These are phyloP conservation scores for Coptotermes formosanus DNA, from an alignment of 1,140 invertebrate genomes.

Conservation along the genomic window DNA sequence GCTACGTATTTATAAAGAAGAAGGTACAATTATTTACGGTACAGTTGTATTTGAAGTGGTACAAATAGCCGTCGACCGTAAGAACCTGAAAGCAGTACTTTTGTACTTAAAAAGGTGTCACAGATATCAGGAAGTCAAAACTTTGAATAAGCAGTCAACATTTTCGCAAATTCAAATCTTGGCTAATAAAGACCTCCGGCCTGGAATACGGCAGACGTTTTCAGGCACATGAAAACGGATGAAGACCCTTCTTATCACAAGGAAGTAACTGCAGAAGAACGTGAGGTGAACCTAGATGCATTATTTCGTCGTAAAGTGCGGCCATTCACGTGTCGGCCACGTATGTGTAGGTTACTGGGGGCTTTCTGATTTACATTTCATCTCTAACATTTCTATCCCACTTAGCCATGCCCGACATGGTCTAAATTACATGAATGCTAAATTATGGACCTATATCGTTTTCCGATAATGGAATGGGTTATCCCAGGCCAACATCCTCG, in stretches of 20 bases:
- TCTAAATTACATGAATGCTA: slow-evolving; percentile 16
- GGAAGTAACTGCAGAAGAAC: not conserved
- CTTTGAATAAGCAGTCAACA: too few species aligned
- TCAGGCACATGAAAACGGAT: not conserved
- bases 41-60: too few species aligned
- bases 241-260: not conserved
- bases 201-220: too few species aligned
- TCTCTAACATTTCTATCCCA: slow-evolving; percentile 2
- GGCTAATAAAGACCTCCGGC: too few species aligned
- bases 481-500: not conserved
- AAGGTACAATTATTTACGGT: too few species aligned
- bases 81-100: too few species aligned
- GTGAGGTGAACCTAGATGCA: not conserved
- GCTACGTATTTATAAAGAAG: too few species aligned
- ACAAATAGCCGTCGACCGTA: too few species aligned
- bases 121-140: too few species aligned
- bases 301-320: not conserved
- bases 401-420: not conserved
- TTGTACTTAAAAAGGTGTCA: too few species aligned
- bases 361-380: not conserved
- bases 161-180: too few species aligned
- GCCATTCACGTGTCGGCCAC: too few species aligned
- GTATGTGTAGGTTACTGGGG: not conserved
- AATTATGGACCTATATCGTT: slow-evolving; percentile 16
- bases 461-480: slow-evolving; percentile 15